Percentiles rank a stretch among this genome's conserved stretches.
Evolutionary conservation across 92 coral and sea anemone species (phyloP).

Genomic region (Palythoa heliodiscus): DNA sequence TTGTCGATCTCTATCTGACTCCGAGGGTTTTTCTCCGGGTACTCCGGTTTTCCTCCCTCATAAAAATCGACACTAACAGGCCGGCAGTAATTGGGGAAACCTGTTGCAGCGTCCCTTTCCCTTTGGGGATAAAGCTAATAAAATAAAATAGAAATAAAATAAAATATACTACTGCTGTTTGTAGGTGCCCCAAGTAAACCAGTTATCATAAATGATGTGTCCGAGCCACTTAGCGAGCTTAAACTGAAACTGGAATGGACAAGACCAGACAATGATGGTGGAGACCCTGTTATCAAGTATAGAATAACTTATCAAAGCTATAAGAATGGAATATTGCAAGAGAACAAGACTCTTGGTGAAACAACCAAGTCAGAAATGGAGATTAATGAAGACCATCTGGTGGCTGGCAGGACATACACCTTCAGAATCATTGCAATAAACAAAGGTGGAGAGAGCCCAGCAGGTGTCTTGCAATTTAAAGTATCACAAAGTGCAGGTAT

Average conservation of each 20-base stretch:
- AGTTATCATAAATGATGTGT: background rate
- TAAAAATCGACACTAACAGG: too few relatives aligned
- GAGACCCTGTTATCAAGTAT: constrained; percentile 19
- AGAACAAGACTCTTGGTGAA: constrained; percentile 6
- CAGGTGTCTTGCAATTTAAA: background rate
- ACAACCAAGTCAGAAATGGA: constrained; percentile 20
- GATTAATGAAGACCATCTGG: background rate
- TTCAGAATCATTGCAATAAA: constrained; percentile 30
- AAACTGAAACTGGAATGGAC: constrained; percentile 19
- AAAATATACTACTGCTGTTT: background rate
- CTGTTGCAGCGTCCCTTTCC: too few relatives aligned
- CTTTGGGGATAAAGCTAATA: too few relatives aligned
- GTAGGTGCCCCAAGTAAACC: constrained; percentile 33
- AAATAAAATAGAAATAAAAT: too few relatives aligned
- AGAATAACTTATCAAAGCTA: constrained; percentile 13
- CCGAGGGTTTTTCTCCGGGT: too few relatives aligned
- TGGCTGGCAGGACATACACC: constrained; percentile 16
- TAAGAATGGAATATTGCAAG: background rate
- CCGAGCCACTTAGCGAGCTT: background rate
- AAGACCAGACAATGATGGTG: constrained; percentile 20
- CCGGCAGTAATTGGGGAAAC: too few relatives aligned
- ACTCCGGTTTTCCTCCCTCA: too few relatives aligned
- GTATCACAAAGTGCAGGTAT: constrained; percentile 28
- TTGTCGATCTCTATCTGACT: too few relatives aligned
- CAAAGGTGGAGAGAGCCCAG: constrained; percentile 24